These are phyloP conservation scores for Eristalis arbustorum DNA, from an alignment of 2,888 invertebrate genomes.

Conservation along the genomic window DNA sequence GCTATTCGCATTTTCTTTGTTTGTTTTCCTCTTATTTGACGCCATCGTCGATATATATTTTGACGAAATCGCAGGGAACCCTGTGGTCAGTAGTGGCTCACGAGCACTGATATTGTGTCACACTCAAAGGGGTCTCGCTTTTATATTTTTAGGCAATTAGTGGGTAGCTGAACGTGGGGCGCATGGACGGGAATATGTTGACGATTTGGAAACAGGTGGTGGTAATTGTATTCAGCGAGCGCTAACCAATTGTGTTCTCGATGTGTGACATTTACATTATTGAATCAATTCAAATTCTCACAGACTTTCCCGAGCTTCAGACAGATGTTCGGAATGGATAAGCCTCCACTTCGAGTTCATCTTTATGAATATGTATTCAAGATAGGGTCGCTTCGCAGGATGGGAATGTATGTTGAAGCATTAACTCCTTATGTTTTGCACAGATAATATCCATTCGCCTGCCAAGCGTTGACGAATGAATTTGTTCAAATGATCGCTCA, in stretches of 20 bases:
- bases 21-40: neutral
- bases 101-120: neutral
- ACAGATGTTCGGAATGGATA: no score
- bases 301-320: no score
- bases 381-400: no score
- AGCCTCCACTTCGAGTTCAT: neutral
- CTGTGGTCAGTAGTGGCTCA: neutral
- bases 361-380: no score
- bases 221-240: neutral
- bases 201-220: constrained; percentile 14
- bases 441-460: neutral
- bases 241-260: no score
- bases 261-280: no score
- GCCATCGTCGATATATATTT: neutral
- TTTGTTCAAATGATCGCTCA: neutral
- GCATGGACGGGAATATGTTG: neutral
- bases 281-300: no score
- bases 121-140: neutral
- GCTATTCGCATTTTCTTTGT: neutral
- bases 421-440: neutral
- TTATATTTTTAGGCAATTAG: constrained; percentile 7
- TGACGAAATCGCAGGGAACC: neutral
- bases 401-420: neutral
- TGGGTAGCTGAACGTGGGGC: neutral
- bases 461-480: neutral